A percentile compares a stretch with the other conserved stretches of the same genome.
These are phyloP conservation scores for Rhabdophis nuchalis DNA, from an alignment of 2,797 vertebrate species.

Conservation along the genomic window DNA sequence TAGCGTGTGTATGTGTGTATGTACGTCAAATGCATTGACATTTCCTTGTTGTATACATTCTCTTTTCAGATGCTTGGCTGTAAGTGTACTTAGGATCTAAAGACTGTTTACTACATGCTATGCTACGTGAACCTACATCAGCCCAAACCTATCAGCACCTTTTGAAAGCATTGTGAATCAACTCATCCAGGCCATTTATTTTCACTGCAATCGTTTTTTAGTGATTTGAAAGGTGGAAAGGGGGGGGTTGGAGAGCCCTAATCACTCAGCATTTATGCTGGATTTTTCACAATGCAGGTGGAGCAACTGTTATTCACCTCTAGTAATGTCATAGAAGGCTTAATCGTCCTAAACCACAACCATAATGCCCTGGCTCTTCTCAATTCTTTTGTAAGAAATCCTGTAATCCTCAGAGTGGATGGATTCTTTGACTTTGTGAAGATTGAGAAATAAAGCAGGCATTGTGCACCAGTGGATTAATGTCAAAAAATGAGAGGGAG, in stretches of 20 bases:
- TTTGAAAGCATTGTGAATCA: not conserved
- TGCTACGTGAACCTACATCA: not conserved
- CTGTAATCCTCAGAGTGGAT: not conserved
- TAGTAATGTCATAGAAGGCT: not conserved
- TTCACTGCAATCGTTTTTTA: not conserved
- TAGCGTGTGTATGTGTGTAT: not conserved
- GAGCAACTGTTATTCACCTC: constrained; percentile 13
- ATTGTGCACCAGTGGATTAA: not conserved
- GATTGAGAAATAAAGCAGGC: not conserved
- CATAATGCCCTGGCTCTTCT: not conserved
- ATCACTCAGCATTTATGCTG: constrained; percentile 5
- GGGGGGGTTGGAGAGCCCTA: constrained; percentile 6
- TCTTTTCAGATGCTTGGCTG: not conserved
- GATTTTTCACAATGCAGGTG: not conserved
- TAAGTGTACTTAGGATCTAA: not conserved
- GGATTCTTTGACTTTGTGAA: not conserved
- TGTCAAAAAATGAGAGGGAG: not conserved
- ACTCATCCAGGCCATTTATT: not conserved
- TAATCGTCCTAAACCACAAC: constrained; percentile 31
- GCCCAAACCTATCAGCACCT: not conserved
- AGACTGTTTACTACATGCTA: not conserved
- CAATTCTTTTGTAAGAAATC: constrained; percentile 12
- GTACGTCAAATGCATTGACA: not conserved
- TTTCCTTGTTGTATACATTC: not conserved
- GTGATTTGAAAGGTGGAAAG: not conserved